These are phyloP conservation scores for Periophthalmodon schlosseri DNA, from an alignment of 2,113 vertebrate genomes.

Conservation along the genomic window DNA sequence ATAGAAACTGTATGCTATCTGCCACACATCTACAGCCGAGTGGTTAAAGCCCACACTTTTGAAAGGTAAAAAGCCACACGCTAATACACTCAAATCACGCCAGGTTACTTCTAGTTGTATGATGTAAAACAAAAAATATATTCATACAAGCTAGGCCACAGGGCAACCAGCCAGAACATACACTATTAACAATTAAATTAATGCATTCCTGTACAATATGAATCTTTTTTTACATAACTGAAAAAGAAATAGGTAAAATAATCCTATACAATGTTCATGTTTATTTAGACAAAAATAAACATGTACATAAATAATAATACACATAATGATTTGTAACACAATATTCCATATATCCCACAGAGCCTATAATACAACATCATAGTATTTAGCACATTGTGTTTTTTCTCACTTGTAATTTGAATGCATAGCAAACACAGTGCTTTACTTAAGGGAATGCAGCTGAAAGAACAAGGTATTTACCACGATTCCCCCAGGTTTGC, in stretches of 20 bases:
- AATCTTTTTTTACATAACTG: background rate
- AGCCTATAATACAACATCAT: background rate
- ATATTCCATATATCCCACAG: background rate
- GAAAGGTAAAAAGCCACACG: background rate
- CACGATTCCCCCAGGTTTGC: background rate
- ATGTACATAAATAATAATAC: background rate
- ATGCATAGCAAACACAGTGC: background rate
- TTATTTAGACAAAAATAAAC: slow-evolving; percentile 7
- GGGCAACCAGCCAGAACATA: no score
- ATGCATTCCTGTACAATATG: no score
- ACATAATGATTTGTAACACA: background rate
- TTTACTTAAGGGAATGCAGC: background rate
- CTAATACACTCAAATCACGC: no score
- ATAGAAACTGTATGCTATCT: slow-evolving; percentile 5
- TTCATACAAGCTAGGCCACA: no score
- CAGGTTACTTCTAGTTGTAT: no score
- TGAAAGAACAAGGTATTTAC: background rate
- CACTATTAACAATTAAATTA: no score
- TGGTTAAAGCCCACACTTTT: background rate
- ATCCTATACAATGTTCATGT: background rate
- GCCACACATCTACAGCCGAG: background rate
- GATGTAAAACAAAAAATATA: no score
- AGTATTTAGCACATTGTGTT: background rate
- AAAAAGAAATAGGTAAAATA: background rate
- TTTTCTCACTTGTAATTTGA: background rate